These are phyloP conservation scores for Limanda limanda DNA, from an alignment of 2,113 vertebrate species.

Conservation along the genomic window DNA sequence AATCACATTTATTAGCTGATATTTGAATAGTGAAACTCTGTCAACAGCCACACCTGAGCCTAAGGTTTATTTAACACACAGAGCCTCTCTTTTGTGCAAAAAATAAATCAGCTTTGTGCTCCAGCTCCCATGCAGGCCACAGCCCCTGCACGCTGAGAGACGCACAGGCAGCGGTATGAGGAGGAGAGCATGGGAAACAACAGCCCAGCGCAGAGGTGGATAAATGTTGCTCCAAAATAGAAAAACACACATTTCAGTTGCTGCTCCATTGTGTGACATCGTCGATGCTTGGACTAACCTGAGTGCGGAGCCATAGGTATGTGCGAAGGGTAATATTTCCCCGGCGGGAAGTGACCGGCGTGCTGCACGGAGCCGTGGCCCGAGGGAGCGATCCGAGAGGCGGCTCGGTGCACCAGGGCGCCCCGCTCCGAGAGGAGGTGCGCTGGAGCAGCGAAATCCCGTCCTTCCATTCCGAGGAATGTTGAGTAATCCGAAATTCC, in stretches of 20 bases:
- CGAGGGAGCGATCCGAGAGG: slow-evolving; percentile 88
- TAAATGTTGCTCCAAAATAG: neutral
- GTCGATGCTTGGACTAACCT: slow-evolving; percentile 85
- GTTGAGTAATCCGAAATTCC: slow-evolving; percentile 82
- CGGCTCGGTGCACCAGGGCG: slow-evolving; percentile 90
- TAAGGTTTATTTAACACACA: slow-evolving; percentile 22
- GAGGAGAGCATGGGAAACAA: slow-evolving; percentile 32
- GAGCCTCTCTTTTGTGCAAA: slow-evolving; percentile 28
- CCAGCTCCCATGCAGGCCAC: slow-evolving; percentile 34
- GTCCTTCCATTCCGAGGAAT: slow-evolving; percentile 91
- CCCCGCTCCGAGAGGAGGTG: slow-evolving; percentile 93
- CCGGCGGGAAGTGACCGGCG: slow-evolving; percentile 90
- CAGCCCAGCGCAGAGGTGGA: slow-evolving; percentile 4
- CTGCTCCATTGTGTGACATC: slow-evolving; percentile 1
- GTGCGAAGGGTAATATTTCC: slow-evolving; percentile 95
- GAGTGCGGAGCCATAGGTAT: slow-evolving; percentile 96
- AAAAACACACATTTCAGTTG: neutral
- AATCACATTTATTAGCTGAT: slow-evolving; percentile 52
- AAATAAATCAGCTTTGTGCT: slow-evolving; percentile 32
- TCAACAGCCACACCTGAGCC: slow-evolving; percentile 58
- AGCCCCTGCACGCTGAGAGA: slow-evolving; percentile 30
- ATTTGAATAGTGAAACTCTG: slow-evolving; percentile 58
- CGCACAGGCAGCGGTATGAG: slow-evolving; percentile 1
- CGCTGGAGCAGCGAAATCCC: slow-evolving; percentile 93
- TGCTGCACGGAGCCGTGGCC: slow-evolving; percentile 90